Conservation (phyloP, 2,113 vertebrate species). For the Sigmodon hispidus region DNA sequence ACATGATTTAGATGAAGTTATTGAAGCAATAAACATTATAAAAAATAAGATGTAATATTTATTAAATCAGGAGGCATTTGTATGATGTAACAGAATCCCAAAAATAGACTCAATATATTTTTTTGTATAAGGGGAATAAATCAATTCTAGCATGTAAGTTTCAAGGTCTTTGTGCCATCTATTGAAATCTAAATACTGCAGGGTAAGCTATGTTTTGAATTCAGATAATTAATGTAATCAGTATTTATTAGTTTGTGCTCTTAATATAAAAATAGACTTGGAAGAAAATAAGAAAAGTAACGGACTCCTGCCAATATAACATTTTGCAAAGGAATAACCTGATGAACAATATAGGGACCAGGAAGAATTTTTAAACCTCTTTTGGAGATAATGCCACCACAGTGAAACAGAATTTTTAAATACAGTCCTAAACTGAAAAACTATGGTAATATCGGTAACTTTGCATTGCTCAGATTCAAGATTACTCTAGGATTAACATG, state of each 20-base stretch:
- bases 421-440: neutral
- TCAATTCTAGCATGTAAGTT: neutral
- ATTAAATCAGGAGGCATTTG: neutral
- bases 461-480: neutral
- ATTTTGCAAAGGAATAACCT: neutral
- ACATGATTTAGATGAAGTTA: neutral
- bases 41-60: neutral
- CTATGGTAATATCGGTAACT: neutral
- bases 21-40: accelerated
- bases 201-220: neutral
- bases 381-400: neutral
- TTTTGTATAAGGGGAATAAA: neutral
- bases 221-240: neutral
- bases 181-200: neutral
- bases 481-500: neutral
- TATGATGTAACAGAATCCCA: neutral
- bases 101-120: neutral
- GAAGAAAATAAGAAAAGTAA: neutral
- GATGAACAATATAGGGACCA: neutral
- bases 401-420: neutral
- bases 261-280: neutral
- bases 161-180: neutral
- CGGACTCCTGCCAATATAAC: neutral
- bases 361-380: neutral
- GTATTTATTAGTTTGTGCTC: neutral